Evolutionary conservation across 2,113 vertebrate species (phyloP), one percentile per base, ranked within the genome.

Genomic region (Machaerirhynchus nigripectus): DNA sequence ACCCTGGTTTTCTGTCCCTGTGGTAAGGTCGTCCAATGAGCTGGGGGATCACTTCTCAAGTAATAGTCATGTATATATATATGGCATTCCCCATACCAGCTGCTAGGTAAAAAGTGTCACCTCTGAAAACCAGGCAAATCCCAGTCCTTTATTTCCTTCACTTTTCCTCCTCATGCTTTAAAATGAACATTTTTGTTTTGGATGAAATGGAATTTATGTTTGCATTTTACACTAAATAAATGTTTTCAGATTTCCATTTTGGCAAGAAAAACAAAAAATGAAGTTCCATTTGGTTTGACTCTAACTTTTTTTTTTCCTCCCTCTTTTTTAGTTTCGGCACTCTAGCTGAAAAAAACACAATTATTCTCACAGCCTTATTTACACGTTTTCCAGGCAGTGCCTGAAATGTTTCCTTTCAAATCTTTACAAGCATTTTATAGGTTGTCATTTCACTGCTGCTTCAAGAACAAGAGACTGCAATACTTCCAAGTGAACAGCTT

Each of bases 151-250:
- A 89, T 87, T 95, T 92, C 86, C 57, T 94, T 79, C 82, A 56
- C 91, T 95, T 95, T 87, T 84, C 61, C 39, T 95, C 60, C 44
- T 92, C 77, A 5, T 64, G 78, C 96, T 94, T 96, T 90, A 89
- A 96, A 96, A 93, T 96, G 96, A 96, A 96, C 93, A 95, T 96
- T 97, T 97, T 94, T 97, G 95, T 97, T 97, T 96, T 96, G 96
- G 94, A 95, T 95, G 73, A 95, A 95, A 92, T 84, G n/a, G 91
- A 96, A 96, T 96, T 91, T 94, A 95, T 97, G 96, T 97, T 96
- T 97, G 96, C 96, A 95, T 97, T 97, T 97, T 97, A 87, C 94
- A 95, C 93, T 95, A 97, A 97, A 97, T 97, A 97, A 96, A 97
- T 97, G 96, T 97, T 97, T 97, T 96, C 95, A 97, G 89, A 97